Evolutionary conservation across 2,113 vertebrate genomes (phyloP).

Genomic region (Suricata suricatta): DNA sequence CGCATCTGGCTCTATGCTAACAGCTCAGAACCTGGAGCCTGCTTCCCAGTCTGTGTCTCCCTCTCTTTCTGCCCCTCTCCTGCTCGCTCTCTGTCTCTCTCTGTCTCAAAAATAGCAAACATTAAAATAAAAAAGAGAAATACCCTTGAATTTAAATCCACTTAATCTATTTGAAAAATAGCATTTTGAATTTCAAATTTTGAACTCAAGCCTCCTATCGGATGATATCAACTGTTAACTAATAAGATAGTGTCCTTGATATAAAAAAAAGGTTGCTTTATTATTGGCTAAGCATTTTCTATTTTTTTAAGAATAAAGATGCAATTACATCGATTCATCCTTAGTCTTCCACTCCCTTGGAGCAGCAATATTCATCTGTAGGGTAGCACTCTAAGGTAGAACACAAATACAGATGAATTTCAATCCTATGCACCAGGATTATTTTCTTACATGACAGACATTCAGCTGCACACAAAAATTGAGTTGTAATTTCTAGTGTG

Average conservation of each 20-base stretch:
- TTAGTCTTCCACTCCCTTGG: background rate
- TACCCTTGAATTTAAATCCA: background rate
- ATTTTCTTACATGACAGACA: background rate
- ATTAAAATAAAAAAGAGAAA: background rate
- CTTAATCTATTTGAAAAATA: slow-evolving; percentile 36
- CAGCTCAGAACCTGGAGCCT: too few relatives aligned
- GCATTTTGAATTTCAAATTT: slow-evolving; percentile 36
- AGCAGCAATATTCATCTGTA: background rate
- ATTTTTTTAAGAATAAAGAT: slow-evolving; percentile 12
- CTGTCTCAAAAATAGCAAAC: too few relatives aligned
- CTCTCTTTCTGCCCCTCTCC: too few relatives aligned
- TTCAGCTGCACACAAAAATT: slow-evolving; percentile 4
- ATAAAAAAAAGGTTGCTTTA: slow-evolving; percentile 30
- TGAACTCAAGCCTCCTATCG: background rate
- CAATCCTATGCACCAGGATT: background rate
- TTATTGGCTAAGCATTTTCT: background rate
- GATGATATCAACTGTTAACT: background rate
- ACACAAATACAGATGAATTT: background rate
- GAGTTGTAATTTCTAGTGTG: slow-evolving; percentile 32
- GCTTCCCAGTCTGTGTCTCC: too few relatives aligned
- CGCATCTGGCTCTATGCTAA: too few relatives aligned
- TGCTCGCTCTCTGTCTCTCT: too few relatives aligned
- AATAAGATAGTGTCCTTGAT: background rate
- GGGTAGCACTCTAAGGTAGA: background rate
- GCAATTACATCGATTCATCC: background rate